Conservation (phyloP, 2,888 invertebrate species). For the Mylabris sibirica region DNA sequence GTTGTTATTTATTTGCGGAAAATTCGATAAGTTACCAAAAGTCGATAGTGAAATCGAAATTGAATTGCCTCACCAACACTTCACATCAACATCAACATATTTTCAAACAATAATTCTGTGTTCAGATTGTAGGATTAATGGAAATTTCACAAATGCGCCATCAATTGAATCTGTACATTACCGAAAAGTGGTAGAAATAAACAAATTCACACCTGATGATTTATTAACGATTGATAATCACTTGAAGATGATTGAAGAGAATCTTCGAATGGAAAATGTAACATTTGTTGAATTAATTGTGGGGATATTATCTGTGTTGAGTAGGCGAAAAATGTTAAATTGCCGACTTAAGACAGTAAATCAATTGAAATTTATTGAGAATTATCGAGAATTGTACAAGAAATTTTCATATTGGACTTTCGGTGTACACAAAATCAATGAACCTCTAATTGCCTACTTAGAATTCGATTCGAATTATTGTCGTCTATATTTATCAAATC, state of each 20-base stretch:
- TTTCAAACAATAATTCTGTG: background rate
- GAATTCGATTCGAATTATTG: background rate
- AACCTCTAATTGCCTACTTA: conserved; percentile 10
- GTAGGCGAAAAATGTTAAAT: background rate
- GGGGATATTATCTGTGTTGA: background rate
- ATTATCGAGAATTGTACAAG: background rate
- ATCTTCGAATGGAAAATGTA: background rate
- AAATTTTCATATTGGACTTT: conserved; percentile 12
- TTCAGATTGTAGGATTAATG: background rate
- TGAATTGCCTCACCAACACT: background rate
- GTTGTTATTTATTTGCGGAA: background rate
- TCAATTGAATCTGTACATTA: background rate
- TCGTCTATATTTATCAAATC: background rate
- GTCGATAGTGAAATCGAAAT: background rate
- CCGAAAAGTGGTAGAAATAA: background rate
- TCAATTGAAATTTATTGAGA: background rate
- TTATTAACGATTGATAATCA: background rate
- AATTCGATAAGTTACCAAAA: background rate
- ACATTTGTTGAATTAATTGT: background rate
- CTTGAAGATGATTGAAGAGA: background rate
- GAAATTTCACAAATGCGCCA: background rate
- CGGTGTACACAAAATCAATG: background rate
- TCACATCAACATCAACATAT: conserved; percentile 6
- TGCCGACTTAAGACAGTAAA: background rate
- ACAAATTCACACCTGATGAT: background rate